Evolutionary conservation across 2,113 vertebrate species (phyloP).

Genomic region (Callospermophilus lateralis): DNA sequence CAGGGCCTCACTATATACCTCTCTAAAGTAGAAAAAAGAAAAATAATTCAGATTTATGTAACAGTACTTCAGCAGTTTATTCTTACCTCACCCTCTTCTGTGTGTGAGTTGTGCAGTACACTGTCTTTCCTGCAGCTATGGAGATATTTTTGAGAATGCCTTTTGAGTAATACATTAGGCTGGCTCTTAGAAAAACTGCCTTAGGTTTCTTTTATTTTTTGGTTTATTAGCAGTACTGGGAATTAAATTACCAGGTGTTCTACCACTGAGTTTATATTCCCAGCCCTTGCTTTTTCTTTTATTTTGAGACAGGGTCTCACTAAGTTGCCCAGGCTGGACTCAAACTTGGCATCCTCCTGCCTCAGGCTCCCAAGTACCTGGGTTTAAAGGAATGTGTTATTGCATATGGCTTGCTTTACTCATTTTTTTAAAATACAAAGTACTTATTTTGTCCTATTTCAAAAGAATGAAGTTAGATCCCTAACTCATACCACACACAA

Average conservation of each 20-base stretch:
- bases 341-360: not conserved
- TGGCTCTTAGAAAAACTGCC: not conserved
- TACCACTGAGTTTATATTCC: no score
- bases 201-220: not conserved
- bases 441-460: not conserved
- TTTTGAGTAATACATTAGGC: not conserved
- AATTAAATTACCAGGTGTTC: not conserved
- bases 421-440: not conserved
- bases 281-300: not conserved
- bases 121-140: not conserved
- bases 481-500: not conserved
- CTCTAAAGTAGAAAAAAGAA: slow-evolving; percentile 19
- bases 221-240: not conserved
- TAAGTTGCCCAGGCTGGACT: no score
- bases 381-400: not conserved
- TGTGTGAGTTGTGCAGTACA: not conserved
- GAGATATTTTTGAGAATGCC: not conserved
- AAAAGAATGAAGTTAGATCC: not conserved
- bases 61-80: not conserved
- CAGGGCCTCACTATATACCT: not conserved
- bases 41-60: slow-evolving; percentile 26
- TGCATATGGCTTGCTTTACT: not conserved
- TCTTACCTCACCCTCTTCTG: not conserved
- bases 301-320: not conserved
- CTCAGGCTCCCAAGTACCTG: not conserved